Base-by-base conservation (phyloP, 1,140 invertebrate genomes). In the Hylaeus anthracinus region DNA sequence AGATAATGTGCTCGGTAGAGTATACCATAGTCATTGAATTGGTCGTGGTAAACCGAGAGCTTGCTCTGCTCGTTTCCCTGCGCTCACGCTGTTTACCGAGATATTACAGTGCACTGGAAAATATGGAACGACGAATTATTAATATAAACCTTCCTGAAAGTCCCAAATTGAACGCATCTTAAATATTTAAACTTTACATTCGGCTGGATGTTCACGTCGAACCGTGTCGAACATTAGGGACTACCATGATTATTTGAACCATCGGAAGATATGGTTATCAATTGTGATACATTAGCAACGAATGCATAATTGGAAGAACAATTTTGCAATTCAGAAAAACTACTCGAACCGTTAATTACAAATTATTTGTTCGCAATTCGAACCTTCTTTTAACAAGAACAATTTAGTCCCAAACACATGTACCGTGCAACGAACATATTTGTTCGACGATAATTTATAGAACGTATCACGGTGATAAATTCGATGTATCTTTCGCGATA, bases 11-110 rank as follows among this genome's bases (percentile, higher is more conserved):
- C 53, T 79, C 15, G 72, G 58, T 41, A 65, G 51, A 73, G 71
- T 79, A 73, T 48, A 73, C 77, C 61, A 58, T 73, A 73, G 77
- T 79, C 77, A 66, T 66, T 79, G 71, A 79, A 79, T 79, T 73
- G 77, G 77, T 61, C 77, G 71, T 73, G 77, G 77, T 79, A 79
- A 79, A 79, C 77, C 77, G 41, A 79, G 77, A 66, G 71, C 61
- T 73, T 73, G 70, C 61, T 65, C 61, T 48, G 77, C 71, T 72
- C 51, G 71, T 79, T 64, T 65, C 37, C 53, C 71, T 65, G 58
- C 43, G 26, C 60, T 37, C 9, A 1, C 39, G 14, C 14, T 73
- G 53, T 79, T 79, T 73, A 73, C 61, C 71, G 10, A 66, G 61
- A 79, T 79, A 79, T 79, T 79, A 65, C 69, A 48, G 39, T 51